Evolutionary conservation across 2,797 vertebrate species (phyloP), one percentile per base, ranked within the genome.

Genomic region (Pseudopleuronectes americanus): DNA sequence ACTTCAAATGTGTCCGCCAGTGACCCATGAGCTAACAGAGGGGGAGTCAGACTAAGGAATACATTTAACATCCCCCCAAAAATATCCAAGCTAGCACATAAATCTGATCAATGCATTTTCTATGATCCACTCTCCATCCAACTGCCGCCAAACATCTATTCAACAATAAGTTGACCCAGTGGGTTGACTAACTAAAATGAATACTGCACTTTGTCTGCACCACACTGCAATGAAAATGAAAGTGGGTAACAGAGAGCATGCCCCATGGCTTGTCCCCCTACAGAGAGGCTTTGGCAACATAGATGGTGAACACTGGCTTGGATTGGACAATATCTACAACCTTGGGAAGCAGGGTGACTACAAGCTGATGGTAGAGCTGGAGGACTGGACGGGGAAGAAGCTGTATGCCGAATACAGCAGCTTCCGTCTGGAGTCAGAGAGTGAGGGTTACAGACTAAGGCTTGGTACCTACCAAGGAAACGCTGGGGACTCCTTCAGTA

Each of bases 241-340:
- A 49, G 47, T 51, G 9, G 64, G 9, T 70, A 60, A 81, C 51
- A 21, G 9, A 64, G 17, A 63, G 28, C 21, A 12, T 4, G 12
- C 9, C 66, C 26, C 64, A 38, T 48, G 58, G 28, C 16, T 59
- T 56, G 6, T 74, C 22, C 17, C 51, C 68, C 23, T 72, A 84
- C 93, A 99, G 98, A 99, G 95, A 96, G 98, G 98, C 26, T 99
- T 99, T 91, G 98, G 98, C 64, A 99, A 99, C 90, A 96, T 96
- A 14, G 97, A 98, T 4, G 94, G 96, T 4, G 98, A 99, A 68
- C 97, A 99, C 76, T 99, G 98, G 98, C 94, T 99, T 58, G 98
- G 98, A 22, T 87, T 99, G 71, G 97, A 99, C 77, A 97, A 97
- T 53, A 99, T 99, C 89, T 97, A 96, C 85, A 93, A 95, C 91